These are phyloP conservation scores for Vultur gryphus DNA, from an alignment of 2,797 vertebrate species.

Conservation along the genomic window DNA sequence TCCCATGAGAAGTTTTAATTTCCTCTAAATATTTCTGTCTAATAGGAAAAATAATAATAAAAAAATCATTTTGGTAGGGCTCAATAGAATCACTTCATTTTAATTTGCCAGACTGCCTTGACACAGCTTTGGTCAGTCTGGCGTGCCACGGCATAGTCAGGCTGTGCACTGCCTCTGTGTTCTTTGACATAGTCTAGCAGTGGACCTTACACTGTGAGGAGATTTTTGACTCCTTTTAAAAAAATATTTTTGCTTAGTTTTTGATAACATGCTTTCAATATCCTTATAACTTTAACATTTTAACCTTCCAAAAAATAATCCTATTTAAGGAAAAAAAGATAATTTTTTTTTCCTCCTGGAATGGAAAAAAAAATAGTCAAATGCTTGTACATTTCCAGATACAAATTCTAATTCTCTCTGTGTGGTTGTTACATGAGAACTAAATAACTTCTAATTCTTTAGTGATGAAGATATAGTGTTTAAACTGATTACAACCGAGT, in stretches of 20 bases:
- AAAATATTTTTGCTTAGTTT: not conserved
- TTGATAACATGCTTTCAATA: not conserved
- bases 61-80: not conserved
- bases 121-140: not conserved
- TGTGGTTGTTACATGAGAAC: not conserved
- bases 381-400: not conserved
- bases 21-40: not conserved
- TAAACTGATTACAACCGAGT: not conserved
- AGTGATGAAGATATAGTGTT: not conserved
- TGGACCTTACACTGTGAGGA: not conserved
- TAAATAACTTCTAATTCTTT: not conserved
- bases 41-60: not conserved
- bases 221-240: not conserved
- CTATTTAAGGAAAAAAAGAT: not conserved
- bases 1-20: not conserved
- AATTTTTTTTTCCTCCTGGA: not conserved
- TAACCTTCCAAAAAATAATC: not conserved
- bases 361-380: not conserved
- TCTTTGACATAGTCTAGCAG: not conserved
- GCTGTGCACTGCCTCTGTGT: not conserved
- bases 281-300: not conserved
- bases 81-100: not conserved
- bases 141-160: fast-evolving
- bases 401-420: not conserved
- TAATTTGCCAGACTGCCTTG: not conserved